A percentile compares a stretch with the other conserved stretches of the same genome.
phyloP scores from a whole-genome alignment of 2,797 vertebrate species.

The Phaenicophaeus curvirostris region DNA sequence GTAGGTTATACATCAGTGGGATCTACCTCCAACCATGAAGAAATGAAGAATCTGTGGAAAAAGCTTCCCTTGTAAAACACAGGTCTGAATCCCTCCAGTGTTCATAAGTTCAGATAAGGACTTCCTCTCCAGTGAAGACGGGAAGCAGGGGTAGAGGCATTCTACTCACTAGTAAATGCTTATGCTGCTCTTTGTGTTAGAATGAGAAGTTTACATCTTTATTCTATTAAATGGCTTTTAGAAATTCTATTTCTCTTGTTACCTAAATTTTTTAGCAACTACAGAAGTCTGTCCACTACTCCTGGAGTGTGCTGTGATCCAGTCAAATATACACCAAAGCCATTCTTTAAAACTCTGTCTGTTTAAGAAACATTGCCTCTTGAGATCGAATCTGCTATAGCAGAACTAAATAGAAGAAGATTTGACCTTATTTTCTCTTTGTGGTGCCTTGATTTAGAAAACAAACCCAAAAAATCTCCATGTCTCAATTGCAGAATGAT shows the following conservation, averaged over 20 bases:
- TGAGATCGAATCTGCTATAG: not conserved
- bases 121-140: not conserved
- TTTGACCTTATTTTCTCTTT: not conserved
- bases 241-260: not conserved
- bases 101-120: not conserved
- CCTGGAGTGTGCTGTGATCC: not conserved
- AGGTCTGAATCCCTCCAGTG: not conserved
- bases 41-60: not conserved
- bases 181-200: not conserved
- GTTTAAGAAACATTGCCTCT: not conserved
- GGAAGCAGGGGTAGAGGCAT: not conserved
- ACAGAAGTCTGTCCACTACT: not conserved
- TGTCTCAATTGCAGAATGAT: not conserved
- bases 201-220: not conserved
- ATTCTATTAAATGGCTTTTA: not conserved
- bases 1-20: not conserved
- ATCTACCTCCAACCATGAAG: not conserved
- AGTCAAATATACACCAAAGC: accelerated
- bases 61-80: not conserved
- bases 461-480: not conserved
- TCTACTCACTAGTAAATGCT: not conserved
- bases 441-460: not conserved
- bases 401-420: not conserved
- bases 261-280: not conserved
- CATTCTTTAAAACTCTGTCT: not conserved